Evolutionary conservation across 2,113 vertebrate genomes (phyloP).

Genomic region (Prolemur simus): DNA sequence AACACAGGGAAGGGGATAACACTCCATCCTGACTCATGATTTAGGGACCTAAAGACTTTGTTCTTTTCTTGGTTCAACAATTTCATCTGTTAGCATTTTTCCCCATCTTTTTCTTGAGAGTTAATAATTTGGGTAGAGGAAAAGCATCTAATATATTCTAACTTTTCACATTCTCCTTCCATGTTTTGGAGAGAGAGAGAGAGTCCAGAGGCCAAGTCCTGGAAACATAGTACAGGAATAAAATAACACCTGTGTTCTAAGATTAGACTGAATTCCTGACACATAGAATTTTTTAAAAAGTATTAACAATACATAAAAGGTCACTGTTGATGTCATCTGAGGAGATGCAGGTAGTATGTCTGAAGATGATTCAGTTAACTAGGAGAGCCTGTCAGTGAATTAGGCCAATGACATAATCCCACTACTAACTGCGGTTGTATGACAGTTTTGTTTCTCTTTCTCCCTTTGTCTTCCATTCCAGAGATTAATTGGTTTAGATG

Average conservation of each 20-base stretch:
- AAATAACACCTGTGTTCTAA: conserved; percentile 31
- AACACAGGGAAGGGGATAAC: no score
- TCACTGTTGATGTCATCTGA: conserved; percentile 54
- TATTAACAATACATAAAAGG: conserved; percentile 25
- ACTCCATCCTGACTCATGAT: background rate
- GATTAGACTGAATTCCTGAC: background rate
- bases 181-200: background rate
- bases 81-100: background rate
- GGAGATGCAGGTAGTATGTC: background rate
- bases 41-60: background rate
- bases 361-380: conserved; percentile 60
- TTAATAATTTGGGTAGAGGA: conserved; percentile 22
- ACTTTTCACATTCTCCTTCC: background rate
- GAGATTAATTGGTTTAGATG: background rate
- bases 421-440: background rate
- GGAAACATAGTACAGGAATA: background rate
- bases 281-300: background rate
- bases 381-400: conserved; percentile 38
- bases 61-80: background rate
- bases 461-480: background rate
- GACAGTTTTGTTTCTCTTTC: background rate
- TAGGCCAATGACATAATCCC: conserved; percentile 12
- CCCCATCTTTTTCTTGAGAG: background rate
- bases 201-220: background rate
- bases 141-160: background rate